These are phyloP conservation scores for Telenomus remus DNA, from an alignment of 1,140 invertebrate species.

Conservation along the genomic window DNA sequence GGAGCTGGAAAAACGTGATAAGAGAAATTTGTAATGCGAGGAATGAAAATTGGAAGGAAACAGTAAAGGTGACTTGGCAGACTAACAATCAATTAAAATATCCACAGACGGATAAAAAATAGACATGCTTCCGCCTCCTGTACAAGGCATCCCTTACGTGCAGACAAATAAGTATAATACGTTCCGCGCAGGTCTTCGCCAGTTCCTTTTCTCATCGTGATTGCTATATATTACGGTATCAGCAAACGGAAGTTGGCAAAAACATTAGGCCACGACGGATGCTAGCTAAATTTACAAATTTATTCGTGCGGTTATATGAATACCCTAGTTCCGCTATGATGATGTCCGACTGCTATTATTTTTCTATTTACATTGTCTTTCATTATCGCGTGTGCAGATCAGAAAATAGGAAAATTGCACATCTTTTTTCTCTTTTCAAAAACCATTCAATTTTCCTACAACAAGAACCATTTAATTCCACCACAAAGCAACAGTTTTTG, in stretches of 20 bases:
- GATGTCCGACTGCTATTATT: too few species aligned
- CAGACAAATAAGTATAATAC: conserved; percentile 54
- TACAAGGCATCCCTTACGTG: conserved; percentile 44
- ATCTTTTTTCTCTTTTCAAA: too few species aligned
- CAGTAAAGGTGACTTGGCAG: conserved; percentile 7
- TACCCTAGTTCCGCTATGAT: neutral
- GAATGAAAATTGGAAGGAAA: conserved; percentile 12
- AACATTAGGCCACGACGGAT: conserved; percentile 26
- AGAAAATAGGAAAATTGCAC: neutral
- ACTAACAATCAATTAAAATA: conserved; percentile 54
- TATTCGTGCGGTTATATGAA: conserved; percentile 12
- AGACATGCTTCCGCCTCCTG: conserved; percentile 34
- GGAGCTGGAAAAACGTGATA: neutral
- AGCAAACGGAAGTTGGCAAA: conserved; percentile 46
- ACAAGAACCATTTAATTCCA: too few species aligned
- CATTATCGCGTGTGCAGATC: conserved; percentile 4
- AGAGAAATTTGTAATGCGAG: neutral
- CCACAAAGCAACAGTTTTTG: too few species aligned
- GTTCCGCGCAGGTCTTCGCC: conserved; percentile 47
- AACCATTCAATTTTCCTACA: too few species aligned
- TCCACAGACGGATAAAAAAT: conserved; percentile 31
- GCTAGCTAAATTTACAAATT: conserved; percentile 25
- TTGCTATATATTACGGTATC: conserved; percentile 44
- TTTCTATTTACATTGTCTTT: conserved; percentile 13
- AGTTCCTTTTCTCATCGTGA: conserved; percentile 47